phyloP scores from a whole-genome alignment of 2,888 invertebrate species.

The Zaprionus bogoriensis region DNA sequence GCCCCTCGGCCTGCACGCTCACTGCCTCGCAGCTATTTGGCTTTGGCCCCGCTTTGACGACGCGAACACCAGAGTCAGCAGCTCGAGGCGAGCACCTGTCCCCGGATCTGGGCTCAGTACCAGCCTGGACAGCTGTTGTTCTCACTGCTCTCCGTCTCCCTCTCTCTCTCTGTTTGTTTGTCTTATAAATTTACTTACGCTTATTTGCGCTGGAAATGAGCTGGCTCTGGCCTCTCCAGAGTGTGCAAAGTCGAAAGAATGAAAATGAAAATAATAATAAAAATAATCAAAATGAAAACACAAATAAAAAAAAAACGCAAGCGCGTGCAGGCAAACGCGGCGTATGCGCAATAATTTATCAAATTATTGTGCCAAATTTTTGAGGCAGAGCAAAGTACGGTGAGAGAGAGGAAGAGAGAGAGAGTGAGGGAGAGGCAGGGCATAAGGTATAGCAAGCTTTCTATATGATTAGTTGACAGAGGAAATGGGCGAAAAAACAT shows the following conservation, averaged over 20 bases:
- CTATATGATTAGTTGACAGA: conserved; percentile 72
- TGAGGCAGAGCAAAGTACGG: background rate
- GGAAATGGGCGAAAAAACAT: background rate
- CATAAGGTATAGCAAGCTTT: conserved; percentile 43
- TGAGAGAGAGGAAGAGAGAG: background rate
- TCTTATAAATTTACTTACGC: conserved; percentile 77
- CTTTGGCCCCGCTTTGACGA: conserved; percentile 62
- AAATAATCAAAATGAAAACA: conserved; percentile 1
- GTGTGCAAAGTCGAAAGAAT: conserved; percentile 45
- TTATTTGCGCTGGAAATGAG: conserved; percentile 74
- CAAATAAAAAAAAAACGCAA: conserved; percentile 23
- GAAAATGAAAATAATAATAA: conserved; percentile 4
- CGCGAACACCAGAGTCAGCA: conserved; percentile 20
- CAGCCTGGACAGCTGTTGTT: conserved; percentile 12
- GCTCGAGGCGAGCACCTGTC: conserved; percentile 52
- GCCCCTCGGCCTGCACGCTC: conserved; percentile 13
- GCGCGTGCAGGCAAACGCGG: conserved; percentile 37
- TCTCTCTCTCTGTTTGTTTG: conserved; percentile 60
- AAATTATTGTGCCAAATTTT: conserved; percentile 65
- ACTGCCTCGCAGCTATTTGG: conserved; percentile 58
- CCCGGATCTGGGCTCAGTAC: too few relatives aligned
- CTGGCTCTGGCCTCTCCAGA: conserved; percentile 27
- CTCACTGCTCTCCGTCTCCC: background rate
- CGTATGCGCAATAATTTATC: conserved; percentile 73
- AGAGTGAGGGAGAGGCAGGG: background rate